Conservation (phyloP, 2,888 invertebrate genomes). For the Drosophila demipolita region DNA sequence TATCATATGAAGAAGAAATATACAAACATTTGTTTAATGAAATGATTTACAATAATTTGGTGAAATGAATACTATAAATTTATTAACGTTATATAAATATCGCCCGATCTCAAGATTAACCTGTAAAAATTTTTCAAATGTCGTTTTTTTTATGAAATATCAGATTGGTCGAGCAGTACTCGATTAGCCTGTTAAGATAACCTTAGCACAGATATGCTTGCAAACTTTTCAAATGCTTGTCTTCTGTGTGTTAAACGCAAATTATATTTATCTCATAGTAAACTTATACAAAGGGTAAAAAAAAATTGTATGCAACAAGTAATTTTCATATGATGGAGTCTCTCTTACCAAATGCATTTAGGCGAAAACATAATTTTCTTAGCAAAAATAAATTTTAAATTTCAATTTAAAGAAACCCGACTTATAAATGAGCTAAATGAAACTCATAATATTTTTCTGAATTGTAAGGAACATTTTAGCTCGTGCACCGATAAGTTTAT, state of each 20-base stretch:
- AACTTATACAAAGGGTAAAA: background rate
- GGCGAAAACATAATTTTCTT: background rate
- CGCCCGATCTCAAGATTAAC: background rate
- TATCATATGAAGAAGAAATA: background rate
- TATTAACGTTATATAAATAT: conserved; percentile 1
- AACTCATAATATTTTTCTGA: background rate
- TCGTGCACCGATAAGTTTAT: background rate
- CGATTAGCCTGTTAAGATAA: conserved; percentile 15
- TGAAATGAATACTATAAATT: background rate
- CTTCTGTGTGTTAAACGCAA: background rate
- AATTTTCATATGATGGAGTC: background rate
- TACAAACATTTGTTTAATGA: background rate
- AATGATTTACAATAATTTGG: conserved; percentile 1
- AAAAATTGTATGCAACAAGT: background rate
- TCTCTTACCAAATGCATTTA: background rate
- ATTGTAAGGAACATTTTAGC: background rate
- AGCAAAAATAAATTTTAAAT: background rate
- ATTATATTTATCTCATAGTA: background rate
- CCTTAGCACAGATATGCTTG: background rate
- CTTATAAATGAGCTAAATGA: background rate
- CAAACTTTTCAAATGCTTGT: background rate
- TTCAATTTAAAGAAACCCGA: background rate
- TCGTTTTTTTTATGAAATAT: background rate
- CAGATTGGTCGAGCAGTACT: conserved; percentile 5
- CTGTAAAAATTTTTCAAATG: conserved; percentile 5